Percentiles rank a stretch among this genome's conserved stretches.
phyloP scores from a whole-genome alignment of 2,888 invertebrate species.

The Aromia moschata region DNA sequence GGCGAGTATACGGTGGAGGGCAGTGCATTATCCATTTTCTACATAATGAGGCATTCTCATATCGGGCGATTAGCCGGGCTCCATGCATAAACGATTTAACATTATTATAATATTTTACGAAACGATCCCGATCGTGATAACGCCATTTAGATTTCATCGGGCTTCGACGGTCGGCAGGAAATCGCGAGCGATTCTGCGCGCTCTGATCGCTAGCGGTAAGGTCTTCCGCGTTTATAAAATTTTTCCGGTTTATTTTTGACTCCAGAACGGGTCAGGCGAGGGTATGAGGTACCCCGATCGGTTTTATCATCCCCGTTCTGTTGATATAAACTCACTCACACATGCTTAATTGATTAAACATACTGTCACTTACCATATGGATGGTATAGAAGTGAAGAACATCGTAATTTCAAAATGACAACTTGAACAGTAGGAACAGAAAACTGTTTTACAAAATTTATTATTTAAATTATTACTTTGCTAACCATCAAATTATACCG shows the following conservation, averaged over 20 bases:
- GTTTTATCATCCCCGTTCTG: no score
- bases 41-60: constrained; percentile 58
- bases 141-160: constrained; percentile 53
- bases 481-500: no score
- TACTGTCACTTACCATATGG: no score
- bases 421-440: no score
- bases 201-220: neutral
- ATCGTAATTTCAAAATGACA: no score
- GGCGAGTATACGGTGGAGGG: constrained; percentile 41
- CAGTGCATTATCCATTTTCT: constrained; percentile 59
- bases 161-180: constrained; percentile 34
- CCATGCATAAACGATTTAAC: constrained; percentile 57
- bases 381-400: no score
- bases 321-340: no score
- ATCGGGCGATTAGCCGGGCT: constrained; percentile 52
- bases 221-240: constrained; percentile 18
- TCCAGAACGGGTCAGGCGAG: neutral
- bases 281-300: neutral
- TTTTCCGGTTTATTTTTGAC: constrained; percentile 2
- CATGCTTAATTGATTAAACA: no score
- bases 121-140: constrained; percentile 57
- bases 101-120: constrained; percentile 59
- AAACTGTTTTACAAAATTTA: no score
- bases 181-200: constrained; percentile 37
- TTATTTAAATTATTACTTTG: no score